Conservation (phyloP, 1,140 invertebrate species). For the Triops cancriformis region DNA sequence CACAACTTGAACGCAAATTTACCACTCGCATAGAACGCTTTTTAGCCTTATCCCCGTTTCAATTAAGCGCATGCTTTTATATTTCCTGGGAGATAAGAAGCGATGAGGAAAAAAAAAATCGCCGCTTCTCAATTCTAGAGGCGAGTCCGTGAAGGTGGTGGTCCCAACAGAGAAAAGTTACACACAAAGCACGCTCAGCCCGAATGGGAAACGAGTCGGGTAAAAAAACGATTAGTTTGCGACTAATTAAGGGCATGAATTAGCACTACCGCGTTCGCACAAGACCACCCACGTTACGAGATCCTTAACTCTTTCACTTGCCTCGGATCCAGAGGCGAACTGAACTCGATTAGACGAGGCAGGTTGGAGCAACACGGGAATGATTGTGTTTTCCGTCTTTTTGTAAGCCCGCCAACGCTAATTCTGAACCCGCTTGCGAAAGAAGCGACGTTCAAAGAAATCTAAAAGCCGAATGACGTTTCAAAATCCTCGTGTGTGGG, state of each 20-base stretch:
- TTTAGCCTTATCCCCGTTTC: background rate
- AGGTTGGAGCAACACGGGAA: background rate
- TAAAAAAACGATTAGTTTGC: background rate
- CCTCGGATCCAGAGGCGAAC: background rate
- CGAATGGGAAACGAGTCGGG: background rate
- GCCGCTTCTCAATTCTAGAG: background rate
- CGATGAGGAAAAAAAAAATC: background rate
- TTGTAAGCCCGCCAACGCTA: conserved; percentile 7
- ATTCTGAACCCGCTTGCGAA: background rate
- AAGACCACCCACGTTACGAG: background rate
- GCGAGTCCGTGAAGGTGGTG: background rate
- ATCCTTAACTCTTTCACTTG: background rate
- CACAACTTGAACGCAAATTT: background rate
- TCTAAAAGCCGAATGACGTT: background rate
- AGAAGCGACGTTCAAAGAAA: background rate
- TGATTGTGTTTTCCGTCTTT: background rate
- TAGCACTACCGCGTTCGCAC: conserved; percentile 8
- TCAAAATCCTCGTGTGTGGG: conserved; percentile 2
- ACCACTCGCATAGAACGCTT: background rate
- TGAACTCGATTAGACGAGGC: background rate
- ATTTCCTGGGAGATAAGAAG: background rate
- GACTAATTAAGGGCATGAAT: conserved; percentile 14
- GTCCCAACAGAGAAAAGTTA: background rate
- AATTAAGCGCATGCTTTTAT: background rate
- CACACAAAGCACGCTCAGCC: background rate